Conservation (phyloP, 1,140 invertebrate species). For the Ostrea edulis region DNA sequence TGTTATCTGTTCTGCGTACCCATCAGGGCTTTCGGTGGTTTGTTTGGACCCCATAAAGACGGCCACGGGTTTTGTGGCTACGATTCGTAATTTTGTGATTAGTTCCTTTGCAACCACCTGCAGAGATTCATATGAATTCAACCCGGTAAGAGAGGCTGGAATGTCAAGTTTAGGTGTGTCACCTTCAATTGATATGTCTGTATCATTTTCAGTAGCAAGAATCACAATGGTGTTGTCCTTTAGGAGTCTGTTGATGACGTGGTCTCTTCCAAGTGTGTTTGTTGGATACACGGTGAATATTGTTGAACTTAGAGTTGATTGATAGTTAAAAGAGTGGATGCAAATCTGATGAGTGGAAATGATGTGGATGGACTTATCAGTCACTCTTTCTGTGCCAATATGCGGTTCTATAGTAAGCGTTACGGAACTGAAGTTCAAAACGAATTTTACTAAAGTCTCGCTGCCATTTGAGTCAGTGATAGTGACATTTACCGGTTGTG, state of each 20-base stretch:
- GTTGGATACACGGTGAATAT: neutral
- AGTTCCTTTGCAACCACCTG: neutral
- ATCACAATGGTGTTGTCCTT: neutral
- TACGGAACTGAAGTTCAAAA: neutral
- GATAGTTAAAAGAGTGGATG: neutral
- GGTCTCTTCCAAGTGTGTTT: neutral
- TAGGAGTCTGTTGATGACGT: slow-evolving; percentile 3
- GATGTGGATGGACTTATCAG: neutral
- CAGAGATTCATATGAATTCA: neutral
- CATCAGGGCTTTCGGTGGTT: neutral
- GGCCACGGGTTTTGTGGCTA: neutral
- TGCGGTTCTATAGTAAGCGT: neutral
- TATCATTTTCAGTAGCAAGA: neutral
- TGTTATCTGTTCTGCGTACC: neutral
- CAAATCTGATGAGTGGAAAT: neutral
- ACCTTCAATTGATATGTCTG: neutral
- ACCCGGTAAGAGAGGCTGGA: neutral
- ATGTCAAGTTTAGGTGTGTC: neutral
- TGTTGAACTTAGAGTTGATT: neutral
- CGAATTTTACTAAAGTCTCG: neutral
- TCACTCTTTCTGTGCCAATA: neutral
- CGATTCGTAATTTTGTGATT: neutral
- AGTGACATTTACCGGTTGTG: neutral
- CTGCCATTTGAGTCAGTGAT: neutral
- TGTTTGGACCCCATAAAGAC: neutral